Evolutionary conservation across 2,888 invertebrate genomes (phyloP).

Genomic region (Nasonia oneida): DNA sequence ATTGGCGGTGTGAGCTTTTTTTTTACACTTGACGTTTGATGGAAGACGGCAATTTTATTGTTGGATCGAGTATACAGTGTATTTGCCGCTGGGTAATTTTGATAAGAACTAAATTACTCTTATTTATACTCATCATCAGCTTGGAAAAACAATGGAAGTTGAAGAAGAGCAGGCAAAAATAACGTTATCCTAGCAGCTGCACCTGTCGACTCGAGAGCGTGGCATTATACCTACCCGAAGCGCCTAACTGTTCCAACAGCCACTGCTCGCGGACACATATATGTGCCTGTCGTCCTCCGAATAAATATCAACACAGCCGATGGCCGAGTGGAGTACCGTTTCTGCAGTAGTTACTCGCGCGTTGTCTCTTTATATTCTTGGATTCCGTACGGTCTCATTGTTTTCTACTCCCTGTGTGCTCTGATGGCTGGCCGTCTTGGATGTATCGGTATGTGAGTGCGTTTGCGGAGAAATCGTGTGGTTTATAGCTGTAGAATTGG

Average conservation of each 20-base stretch:
- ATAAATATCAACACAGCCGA: constrained; percentile 44
- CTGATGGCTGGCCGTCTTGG: too few species aligned
- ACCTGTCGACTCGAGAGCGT: constrained; percentile 6
- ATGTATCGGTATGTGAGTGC: too few species aligned
- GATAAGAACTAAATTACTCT: too few species aligned
- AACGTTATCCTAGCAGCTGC: constrained; percentile 11
- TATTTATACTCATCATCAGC: too few species aligned
- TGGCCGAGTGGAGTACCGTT: constrained; percentile 42
- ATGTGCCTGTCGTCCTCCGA: background rate
- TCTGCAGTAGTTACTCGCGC: constrained; percentile 21
- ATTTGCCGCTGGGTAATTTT: background rate
- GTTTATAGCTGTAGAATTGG: too few species aligned
- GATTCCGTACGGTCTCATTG: background rate
- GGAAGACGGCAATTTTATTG: background rate
- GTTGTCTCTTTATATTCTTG: background rate
- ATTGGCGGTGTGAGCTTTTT: background rate
- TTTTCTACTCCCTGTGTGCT: background rate
- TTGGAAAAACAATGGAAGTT: too few species aligned
- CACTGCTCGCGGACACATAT: constrained; percentile 1
- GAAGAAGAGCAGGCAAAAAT: background rate
- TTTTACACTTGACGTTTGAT: background rate
- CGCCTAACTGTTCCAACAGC: constrained; percentile 49
- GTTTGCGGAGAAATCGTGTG: too few species aligned
- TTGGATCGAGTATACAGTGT: background rate
- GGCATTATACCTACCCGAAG: background rate